phyloP scores from a whole-genome alignment of 2,797 vertebrate genomes.

The Orestias chungarensis region DNA sequence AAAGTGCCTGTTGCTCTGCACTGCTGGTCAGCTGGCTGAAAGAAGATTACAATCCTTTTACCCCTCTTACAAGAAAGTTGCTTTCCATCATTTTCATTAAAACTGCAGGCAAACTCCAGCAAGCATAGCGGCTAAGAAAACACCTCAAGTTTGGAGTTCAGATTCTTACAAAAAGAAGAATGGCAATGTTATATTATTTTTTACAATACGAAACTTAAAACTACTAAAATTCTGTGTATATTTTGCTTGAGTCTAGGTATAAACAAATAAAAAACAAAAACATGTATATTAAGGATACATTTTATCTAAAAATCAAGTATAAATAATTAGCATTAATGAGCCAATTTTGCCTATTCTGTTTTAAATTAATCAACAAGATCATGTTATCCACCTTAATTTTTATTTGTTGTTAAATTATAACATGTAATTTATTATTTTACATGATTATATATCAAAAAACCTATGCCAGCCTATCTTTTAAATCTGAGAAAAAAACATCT shows the following conservation, averaged over 20 bases:
- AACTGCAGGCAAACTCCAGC: background rate
- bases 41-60: background rate
- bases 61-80: background rate
- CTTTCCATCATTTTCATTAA: too few relatives aligned
- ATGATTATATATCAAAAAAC: too few relatives aligned
- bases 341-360: too few relatives aligned
- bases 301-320: too few relatives aligned
- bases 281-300: too few relatives aligned
- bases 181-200: too few relatives aligned
- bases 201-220: background rate
- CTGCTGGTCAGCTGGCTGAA: background rate
- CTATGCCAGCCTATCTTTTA: background rate
- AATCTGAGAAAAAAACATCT: background rate
- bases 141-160: background rate
- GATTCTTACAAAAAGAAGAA: background rate
- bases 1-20: background rate
- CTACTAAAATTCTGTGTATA: background rate
- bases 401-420: background rate
- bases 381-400: background rate
- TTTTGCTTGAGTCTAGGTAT: background rate
- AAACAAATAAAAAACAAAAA: background rate
- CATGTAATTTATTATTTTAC: too few relatives aligned
- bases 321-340: too few relatives aligned
- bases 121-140: background rate
- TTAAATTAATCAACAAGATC: background rate